Conservation (phyloP, 2,113 vertebrate species). For the Crypturellus undulatus region DNA sequence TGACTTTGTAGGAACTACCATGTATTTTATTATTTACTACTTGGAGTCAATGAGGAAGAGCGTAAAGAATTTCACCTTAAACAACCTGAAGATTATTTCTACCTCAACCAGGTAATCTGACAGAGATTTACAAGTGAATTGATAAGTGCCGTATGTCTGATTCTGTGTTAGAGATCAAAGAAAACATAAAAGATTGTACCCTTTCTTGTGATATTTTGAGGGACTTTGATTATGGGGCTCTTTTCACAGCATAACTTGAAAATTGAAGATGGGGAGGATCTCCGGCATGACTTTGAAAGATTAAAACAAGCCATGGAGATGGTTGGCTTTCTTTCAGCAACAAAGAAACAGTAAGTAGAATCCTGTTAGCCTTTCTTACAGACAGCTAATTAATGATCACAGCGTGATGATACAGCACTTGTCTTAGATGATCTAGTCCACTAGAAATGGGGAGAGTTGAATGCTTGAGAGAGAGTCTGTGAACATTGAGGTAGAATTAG, state of each 20-base stretch:
- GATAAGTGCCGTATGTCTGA: background rate
- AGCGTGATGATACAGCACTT: background rate
- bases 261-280: constrained; percentile 96
- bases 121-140: background rate
- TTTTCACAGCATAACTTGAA: constrained; percentile 92
- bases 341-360: constrained; percentile 92
- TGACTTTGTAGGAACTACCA: constrained; percentile 92
- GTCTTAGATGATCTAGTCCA: too few relatives aligned
- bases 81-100: constrained; percentile 96
- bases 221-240: background rate
- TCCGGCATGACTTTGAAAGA: constrained; percentile 93
- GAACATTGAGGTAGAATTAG: background rate
- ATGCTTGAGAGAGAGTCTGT: background rate
- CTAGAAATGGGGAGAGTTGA: background rate
- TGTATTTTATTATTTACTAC: constrained; percentile 96
- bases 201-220: background rate
- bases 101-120: constrained; percentile 95
- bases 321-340: constrained; percentile 96
- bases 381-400: background rate
- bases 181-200: background rate
- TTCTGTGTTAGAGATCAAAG: background rate
- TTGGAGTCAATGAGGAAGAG: constrained; percentile 91
- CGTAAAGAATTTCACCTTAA: constrained; percentile 92
- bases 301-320: constrained; percentile 99
- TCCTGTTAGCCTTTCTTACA: background rate